These are phyloP conservation scores for Antechinus stuartii DNA, from an alignment of 2,113 vertebrate species.

Conservation along the genomic window DNA sequence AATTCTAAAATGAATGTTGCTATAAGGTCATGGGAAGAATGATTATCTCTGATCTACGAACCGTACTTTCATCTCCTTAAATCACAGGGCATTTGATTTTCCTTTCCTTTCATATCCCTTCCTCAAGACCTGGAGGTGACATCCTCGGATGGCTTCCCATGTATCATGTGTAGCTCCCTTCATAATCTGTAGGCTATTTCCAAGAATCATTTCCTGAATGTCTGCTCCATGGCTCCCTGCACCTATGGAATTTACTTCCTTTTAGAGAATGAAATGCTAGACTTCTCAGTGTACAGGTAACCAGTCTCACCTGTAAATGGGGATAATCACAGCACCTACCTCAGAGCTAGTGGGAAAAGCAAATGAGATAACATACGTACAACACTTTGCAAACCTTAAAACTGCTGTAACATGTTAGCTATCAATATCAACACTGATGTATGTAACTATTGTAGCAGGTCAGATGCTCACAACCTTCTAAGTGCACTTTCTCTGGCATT, in stretches of 20 bases:
- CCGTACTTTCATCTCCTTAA: not conserved
- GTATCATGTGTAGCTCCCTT: constrained; percentile 4
- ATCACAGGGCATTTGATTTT: not conserved
- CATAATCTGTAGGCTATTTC: not conserved
- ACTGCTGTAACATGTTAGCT: not conserved
- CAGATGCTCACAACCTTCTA: not conserved
- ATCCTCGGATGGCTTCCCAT: not conserved
- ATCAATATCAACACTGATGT: not conserved
- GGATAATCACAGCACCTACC: not conserved
- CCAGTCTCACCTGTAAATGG: not conserved
- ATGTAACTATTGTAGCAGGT: not conserved
- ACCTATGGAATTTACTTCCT: not conserved
- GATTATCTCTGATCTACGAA: not conserved
- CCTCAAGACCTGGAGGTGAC: not conserved
- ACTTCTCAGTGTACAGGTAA: not conserved
- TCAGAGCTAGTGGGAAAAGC: not conserved
- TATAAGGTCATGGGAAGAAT: not conserved
- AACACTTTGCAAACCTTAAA: not conserved
- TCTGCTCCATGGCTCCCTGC: not conserved
- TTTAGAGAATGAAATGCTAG: not conserved
- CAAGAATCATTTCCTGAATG: constrained; percentile 22
- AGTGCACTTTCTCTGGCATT: accelerated
- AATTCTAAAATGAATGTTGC: not conserved
- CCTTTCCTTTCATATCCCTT: not conserved
- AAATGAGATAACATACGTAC: not conserved